A percentile compares a stretch with the other conserved stretches of the same genome.
phyloP scores from a whole-genome alignment of 2,797 vertebrate species.

The Heliangelus exortis region DNA sequence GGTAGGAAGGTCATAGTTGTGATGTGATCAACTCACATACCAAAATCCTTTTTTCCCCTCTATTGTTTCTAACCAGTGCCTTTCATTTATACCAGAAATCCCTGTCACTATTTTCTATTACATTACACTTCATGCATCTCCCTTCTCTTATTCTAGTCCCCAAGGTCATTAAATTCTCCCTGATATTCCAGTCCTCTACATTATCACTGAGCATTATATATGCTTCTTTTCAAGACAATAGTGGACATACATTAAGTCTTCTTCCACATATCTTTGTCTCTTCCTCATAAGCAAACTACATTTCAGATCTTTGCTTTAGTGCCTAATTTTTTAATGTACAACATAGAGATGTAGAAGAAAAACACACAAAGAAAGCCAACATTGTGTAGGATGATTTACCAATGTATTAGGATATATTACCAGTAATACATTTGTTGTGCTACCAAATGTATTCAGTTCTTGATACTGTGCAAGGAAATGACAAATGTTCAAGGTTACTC shows the following conservation, averaged over 20 bases:
- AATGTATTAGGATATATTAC: no score
- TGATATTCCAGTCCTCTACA: not conserved
- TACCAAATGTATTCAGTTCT: not conserved
- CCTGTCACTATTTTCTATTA: not conserved
- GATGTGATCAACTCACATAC: conserved; percentile 28
- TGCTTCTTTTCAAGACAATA: not conserved
- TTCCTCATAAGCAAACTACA: not conserved
- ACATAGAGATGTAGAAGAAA: not conserved
- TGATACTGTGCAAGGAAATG: not conserved
- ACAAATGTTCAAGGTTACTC: not conserved
- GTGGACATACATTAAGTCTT: not conserved
- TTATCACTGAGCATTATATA: not conserved
- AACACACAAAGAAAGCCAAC: not conserved
- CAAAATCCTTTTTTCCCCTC: not conserved
- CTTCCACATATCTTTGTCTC: not conserved
- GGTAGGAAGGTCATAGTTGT: conserved; percentile 32
- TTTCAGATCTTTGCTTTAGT: not conserved
- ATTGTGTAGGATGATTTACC: not conserved
- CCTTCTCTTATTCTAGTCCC: not conserved
- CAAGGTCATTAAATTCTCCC: not conserved
- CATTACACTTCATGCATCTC: not conserved
- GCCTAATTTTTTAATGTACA: not conserved
- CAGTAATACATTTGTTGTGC: not conserved
- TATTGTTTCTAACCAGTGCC: not conserved
- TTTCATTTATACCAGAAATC: conserved; percentile 32